Percentiles rank a stretch among this genome's conserved stretches.
These are phyloP conservation scores for Agapornis canus DNA, from an alignment of 2,797 vertebrate genomes.

Conservation along the genomic window DNA sequence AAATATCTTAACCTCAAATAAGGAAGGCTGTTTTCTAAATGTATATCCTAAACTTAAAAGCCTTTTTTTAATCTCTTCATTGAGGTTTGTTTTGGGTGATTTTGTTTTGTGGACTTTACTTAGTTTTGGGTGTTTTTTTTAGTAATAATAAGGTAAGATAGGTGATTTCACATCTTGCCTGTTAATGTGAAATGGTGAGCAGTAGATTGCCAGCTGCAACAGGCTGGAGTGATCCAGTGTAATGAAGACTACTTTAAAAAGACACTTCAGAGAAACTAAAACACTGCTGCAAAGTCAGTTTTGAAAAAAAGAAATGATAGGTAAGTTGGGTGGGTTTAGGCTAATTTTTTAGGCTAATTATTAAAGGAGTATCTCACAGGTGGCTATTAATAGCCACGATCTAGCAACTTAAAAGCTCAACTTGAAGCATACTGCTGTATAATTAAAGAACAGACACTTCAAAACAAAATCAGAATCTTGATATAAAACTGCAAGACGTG, in stretches of 20 bases:
- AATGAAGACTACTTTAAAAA: not conserved
- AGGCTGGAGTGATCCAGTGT: not conserved
- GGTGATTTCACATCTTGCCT: not conserved
- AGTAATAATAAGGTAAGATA: not conserved
- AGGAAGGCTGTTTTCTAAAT: not conserved
- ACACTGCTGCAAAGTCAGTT: not conserved
- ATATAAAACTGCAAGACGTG: not conserved
- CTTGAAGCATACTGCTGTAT: not conserved
- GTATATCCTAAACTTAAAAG: not conserved
- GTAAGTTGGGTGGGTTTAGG: not conserved
- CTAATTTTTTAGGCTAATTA: not conserved
- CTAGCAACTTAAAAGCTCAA: not conserved
- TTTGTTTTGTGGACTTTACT: not conserved
- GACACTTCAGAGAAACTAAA: not conserved
- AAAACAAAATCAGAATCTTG: not conserved
- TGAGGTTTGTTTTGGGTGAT: not conserved
- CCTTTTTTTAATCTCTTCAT: not conserved
- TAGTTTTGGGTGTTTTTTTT: not conserved
- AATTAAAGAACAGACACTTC: not conserved
- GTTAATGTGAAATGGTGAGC: not conserved
- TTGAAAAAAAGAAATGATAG: not conserved
- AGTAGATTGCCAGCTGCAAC: not conserved
- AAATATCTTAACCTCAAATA: not conserved
- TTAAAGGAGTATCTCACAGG: not conserved
- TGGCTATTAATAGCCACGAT: not conserved